Evolutionary conservation across 1,140 invertebrate species (phyloP).

Genomic region (Drosophila bifasciata): DNA sequence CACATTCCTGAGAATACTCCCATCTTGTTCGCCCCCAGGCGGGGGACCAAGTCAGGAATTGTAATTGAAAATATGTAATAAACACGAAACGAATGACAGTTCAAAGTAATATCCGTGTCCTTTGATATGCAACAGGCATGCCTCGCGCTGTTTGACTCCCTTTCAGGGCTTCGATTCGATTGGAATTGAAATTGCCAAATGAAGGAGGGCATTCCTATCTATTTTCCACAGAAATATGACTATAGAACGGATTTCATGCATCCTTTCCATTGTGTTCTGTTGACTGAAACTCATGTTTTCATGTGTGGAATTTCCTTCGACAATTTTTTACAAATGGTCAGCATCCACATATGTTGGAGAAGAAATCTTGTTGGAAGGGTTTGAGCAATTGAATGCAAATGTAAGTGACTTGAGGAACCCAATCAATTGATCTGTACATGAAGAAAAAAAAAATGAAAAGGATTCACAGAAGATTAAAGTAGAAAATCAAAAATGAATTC

Average conservation of each 20-base stretch:
- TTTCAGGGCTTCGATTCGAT: no score
- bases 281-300: no score
- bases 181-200: neutral
- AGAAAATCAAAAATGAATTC: no score
- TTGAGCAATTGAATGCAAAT: neutral
- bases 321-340: no score
- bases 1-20: no score
- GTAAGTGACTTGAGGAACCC: neutral
- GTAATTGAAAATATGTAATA: constrained; percentile 23
- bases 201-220: neutral
- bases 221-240: neutral
- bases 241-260: no score
- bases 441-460: no score
- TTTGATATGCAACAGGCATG: neutral
- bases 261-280: no score
- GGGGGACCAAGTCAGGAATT: neutral
- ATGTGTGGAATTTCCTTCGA: no score
- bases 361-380: neutral
- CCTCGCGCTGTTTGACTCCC: neutral
- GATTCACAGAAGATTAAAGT: no score
- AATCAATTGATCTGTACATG: neutral
- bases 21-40: neutral
- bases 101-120: constrained; percentile 9
- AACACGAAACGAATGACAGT: constrained; percentile 14
- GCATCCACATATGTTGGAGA: no score